Evolutionary conservation across 2,797 vertebrate genomes (phyloP), one percentile per base, ranked within the genome.

Genomic region (Mastacembelus armatus): DNA sequence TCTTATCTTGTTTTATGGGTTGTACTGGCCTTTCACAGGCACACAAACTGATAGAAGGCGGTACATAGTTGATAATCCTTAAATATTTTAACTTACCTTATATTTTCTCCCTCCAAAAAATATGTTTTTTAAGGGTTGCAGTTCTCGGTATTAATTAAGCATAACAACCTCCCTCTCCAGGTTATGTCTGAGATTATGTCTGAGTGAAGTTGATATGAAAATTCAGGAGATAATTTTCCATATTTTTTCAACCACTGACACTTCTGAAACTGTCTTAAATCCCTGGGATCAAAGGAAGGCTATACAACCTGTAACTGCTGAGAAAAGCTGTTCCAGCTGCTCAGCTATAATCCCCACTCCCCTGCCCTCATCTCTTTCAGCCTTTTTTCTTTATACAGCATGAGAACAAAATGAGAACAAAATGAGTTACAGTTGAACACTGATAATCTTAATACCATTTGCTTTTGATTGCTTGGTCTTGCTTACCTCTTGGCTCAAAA

Each of bases 241-340:
- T 61, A 58, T 65, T 57, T 50, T 19, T 35, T 67, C 66, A 36
- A 18, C 4, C 8, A 6, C 19, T 49, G 38, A 59, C 49, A 38
- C 66, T 64, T 52, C 44, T 42, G 24, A 30, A 48, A 44, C n/a
- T 57, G 47, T 55, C 7, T 71, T 7, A 51, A 80, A 77, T 58
- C 66, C 63, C 43, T 59, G 51, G 77, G 40, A 79, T 85, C 71
- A 85, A 84, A 81, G 58, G 12, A 38, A 77, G 52, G 44, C 66
- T 51, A 0, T 48, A 4, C 71, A 73, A 57, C 42, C 24, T 61
- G 36, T 10, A 16, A 43, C 6, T 52, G 62, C 10, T 48, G 65
- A 60, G 67, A 64, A 60, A 72, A 74, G 60, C 81, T 55, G 63
- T 69, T 67, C 15, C 27, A 49, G 45, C 43, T 43, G 40, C 68